Base-by-base conservation (phyloP, 2,888 invertebrate species). In the Noctua comes region DNA sequence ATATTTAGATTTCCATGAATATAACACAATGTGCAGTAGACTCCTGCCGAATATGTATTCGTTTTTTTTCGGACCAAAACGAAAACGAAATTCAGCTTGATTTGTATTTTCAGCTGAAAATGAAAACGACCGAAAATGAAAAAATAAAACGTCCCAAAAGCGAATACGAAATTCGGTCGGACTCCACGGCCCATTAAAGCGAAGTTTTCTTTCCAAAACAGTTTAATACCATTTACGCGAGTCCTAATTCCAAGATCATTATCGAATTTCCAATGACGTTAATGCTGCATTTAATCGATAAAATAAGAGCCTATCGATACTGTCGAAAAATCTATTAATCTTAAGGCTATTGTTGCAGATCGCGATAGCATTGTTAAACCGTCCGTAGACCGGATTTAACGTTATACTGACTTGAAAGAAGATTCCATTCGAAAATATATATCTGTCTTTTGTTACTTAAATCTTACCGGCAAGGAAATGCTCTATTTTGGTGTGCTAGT, bases 251-350 rank as follows among this genome's bases (percentile, higher is more conserved):
- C 31, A n/a, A 64, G 72, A 69, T 36, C 2, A 54, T 11, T 76
- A 85, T 82, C 82, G n/a, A 71, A 68, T 64, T 68, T 70, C n/a
- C 75, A 70, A 46, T 48, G 68, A 79, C 86, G 24, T 73, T 75
- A 83, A 48, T 73, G 66, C 51, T 75, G 51, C 21, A 75, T 21
- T 75, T 73, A 54, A 71, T 84, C 68, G 70, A 80, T 66, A 68
- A 73, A 80, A 84, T 76, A 84, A 76, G 68, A 66, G 51, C 43
- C 74, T 65, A 86, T 86, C 66, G 68, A 81, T 68, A 71, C 54
- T 73, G 72, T 73, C 86, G 71, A 76, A 76, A 78, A 78, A 81
- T 73, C 85, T 66, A 81, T 84, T 85, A 87, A 86, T 87, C 87
- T 84, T 64, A 13, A 48, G 59, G 76, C 87, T 76, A 73, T 86